A percentile compares a stretch with the other conserved stretches of the same genome.
phyloP scores from a whole-genome alignment of 2,888 invertebrate species.

The Cremastobaeus sp. region DNA sequence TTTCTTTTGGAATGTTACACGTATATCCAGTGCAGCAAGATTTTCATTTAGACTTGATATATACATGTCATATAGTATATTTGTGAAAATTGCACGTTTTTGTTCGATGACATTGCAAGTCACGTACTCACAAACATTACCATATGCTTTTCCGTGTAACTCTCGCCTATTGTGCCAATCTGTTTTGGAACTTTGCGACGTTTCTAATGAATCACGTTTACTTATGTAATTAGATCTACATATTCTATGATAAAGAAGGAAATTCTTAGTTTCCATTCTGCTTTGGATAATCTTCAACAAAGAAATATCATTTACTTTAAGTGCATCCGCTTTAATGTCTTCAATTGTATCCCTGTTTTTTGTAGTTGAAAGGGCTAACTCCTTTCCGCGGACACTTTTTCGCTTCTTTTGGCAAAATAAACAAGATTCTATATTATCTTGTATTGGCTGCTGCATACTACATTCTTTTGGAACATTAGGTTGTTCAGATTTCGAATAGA shows the following conservation, averaged over 20 bases:
- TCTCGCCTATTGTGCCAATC: constrained; percentile 12
- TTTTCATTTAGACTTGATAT: too few species aligned
- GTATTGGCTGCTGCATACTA: too few species aligned
- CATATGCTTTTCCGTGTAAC: background rate
- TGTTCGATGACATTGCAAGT: background rate
- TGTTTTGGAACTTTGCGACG: background rate
- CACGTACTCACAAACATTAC: background rate
- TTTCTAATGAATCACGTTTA: background rate
- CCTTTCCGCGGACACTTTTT: background rate
- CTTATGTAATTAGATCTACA: constrained; percentile 1
- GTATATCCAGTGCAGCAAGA: too few species aligned
- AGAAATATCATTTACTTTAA: background rate
- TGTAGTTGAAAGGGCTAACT: background rate
- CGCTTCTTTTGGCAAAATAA: background rate
- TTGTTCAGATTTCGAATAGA: too few species aligned
- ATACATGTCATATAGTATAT: too few species aligned
- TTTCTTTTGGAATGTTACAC: too few species aligned
- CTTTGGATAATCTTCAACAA: background rate
- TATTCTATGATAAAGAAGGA: background rate
- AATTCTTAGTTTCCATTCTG: background rate
- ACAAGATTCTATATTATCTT: too few species aligned
- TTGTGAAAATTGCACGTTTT: too few species aligned
- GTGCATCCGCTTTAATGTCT: background rate
- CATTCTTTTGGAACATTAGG: too few species aligned
- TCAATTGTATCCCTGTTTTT: background rate